Conservation (phyloP, 53 echinoderm and acorn worm genomes). For the Crossaster papposus region DNA sequence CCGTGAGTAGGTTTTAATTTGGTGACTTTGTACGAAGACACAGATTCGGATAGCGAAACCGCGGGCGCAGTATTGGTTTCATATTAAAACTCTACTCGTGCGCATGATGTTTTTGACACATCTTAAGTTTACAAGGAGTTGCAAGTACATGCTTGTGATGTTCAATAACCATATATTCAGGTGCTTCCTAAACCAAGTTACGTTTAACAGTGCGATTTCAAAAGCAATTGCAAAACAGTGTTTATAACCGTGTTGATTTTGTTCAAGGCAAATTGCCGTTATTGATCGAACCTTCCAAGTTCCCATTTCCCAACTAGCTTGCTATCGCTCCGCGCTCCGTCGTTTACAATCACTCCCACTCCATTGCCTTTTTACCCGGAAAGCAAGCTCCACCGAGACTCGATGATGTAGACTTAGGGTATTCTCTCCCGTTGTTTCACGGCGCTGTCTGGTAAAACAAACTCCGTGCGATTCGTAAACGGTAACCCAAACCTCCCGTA, state of each 20-base stretch:
- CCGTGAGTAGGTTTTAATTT: slow-evolving; percentile 22
- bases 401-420: not conserved
- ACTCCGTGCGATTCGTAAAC: not conserved
- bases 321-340: not conserved
- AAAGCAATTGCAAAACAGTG: no score
- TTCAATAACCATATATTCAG: no score
- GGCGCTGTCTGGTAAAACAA: not conserved
- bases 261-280: no score
- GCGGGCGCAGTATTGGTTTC: not conserved
- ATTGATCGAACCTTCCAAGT: no score
- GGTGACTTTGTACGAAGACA: not conserved
- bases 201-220: no score
- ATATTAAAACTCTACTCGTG: not conserved
- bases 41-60: not conserved
- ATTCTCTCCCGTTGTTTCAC: not conserved
- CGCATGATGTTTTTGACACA: not conserved
- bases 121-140: not conserved
- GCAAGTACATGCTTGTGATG: not conserved
- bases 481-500: not conserved
- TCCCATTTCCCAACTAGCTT: no score
- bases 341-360: not conserved
- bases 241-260: no score
- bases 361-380: not conserved
- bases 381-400: not conserved
- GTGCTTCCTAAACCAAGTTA: no score